Conservation (phyloP, 2,797 vertebrate species). For the Chelon labrosus region DNA sequence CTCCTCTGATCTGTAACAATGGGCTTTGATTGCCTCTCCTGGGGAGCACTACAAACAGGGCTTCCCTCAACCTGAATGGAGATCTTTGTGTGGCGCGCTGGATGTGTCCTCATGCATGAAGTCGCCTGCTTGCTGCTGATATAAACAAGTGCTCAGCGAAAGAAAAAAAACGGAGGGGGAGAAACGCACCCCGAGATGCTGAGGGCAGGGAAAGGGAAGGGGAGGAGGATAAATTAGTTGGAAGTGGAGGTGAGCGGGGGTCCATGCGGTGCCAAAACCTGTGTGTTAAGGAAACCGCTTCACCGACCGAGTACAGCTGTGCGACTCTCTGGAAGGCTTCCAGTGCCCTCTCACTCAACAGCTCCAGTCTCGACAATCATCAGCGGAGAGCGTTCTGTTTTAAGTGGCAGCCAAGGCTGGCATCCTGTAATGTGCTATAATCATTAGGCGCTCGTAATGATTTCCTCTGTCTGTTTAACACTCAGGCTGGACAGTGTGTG, state of each 20-base stretch:
- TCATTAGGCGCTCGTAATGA: constrained; percentile 46
- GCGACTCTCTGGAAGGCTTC: constrained; percentile 53
- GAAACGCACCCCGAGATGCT: constrained; percentile 14
- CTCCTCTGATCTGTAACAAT: constrained; percentile 62
- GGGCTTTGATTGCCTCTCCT: constrained; percentile 61
- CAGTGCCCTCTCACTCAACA: constrained; percentile 50
- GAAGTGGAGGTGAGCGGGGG: constrained; percentile 14
- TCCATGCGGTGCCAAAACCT: constrained; percentile 51
- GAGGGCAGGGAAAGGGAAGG: constrained; percentile 1
- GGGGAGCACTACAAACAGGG: constrained; percentile 58
- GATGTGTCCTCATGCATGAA: constrained; percentile 68
- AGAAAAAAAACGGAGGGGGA: constrained; percentile 19
- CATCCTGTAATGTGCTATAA: constrained; percentile 25
- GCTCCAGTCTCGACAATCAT: constrained; percentile 23
- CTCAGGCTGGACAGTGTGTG: constrained; percentile 16
- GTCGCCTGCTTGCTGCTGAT: constrained; percentile 65
- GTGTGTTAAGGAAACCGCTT: constrained; percentile 50
- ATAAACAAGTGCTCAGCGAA: constrained; percentile 61
- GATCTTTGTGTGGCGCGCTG: constrained; percentile 55
- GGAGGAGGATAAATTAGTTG: constrained; percentile 1
- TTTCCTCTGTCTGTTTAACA: constrained; percentile 35
- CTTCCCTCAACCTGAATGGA: constrained; percentile 64
- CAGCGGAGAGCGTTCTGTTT: constrained; percentile 41
- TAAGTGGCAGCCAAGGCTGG: constrained; percentile 45
- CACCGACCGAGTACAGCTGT: constrained; percentile 55